Evolutionary conservation across 2,888 invertebrate species (phyloP), one percentile per base, ranked within the genome.

Genomic region (Heliconius aoede): DNA sequence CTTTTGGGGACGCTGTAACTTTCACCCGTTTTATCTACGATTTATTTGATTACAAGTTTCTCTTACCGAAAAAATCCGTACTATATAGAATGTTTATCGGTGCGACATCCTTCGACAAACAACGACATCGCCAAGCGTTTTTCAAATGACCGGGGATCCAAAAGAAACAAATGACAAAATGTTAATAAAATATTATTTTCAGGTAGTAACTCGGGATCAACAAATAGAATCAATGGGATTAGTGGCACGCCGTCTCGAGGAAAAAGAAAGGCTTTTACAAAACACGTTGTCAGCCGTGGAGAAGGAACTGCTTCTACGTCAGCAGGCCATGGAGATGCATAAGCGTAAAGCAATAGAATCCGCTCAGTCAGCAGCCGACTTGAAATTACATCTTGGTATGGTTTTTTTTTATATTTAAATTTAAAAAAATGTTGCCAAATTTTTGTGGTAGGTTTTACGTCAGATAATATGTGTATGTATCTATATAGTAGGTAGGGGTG

Each of bases 301-400:
- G 91, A 99, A 99, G 89, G 99, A 99, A 90, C 94, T 99, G 80
- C 95, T 98, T 75, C 91, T 99, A 77, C 95, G 99, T 2, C 99
- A 99, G 87, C 99, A 99, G 90, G 98, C 99, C 3, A 97, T 99
- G 97, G 99, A 99, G 93, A 97, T 99, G 97, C 98, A 99, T 91
- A 99, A 99, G 88, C 95, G 99, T 40, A 99, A 99, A 92, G 99
- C 99, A 0, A 98, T 99, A 80, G 99, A 99, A 92, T 98, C 98
- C 76, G 98, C 99, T 0, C 99, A 99, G 91, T 98, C 98, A 13
- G 99, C 99, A 0, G 99, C 99, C 0, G 99, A 99, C 92, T 95
- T 99, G 36, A 99, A 99, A 90, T 95, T 99, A 81, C 99, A 99
- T 95, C 95, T 99, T 80, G 97, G 97, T 97, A 82, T 73, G 76